Percentiles rank a stretch among this genome's conserved stretches.
These are phyloP conservation scores for Parelbella ahira DNA, from an alignment of 2,888 invertebrate genomes.

Conservation along the genomic window DNA sequence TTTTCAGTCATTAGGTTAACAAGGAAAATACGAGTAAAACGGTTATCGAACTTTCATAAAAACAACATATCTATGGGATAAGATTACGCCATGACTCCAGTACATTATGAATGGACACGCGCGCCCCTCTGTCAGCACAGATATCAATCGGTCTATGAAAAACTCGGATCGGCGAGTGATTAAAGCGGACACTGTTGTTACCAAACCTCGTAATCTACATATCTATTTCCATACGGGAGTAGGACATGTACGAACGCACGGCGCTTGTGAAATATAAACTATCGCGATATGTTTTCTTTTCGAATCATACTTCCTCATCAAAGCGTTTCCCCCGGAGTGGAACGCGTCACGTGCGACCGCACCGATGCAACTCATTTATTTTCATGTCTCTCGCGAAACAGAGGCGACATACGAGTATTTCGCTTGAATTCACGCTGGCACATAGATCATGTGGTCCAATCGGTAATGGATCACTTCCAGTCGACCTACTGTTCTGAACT, in stretches of 20 bases:
- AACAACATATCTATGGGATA: too few relatives aligned
- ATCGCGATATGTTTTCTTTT: constrained; percentile 33
- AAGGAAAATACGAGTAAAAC: too few relatives aligned
- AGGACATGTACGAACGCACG: constrained; percentile 31
- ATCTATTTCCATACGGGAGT: constrained; percentile 35
- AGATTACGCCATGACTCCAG: too few relatives aligned
- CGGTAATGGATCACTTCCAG: constrained; percentile 28
- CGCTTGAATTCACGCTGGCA: too few relatives aligned
- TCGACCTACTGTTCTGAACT: constrained; percentile 30
- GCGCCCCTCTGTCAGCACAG: too few relatives aligned
- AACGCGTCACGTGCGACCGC: constrained; percentile 10
- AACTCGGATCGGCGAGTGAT: constrained; percentile 28
- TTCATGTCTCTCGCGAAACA: constrained; percentile 4
- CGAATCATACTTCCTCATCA: constrained; percentile 35
- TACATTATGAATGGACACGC: too few relatives aligned
- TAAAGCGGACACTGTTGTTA: constrained; percentile 26
- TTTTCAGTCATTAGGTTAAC: too few relatives aligned
- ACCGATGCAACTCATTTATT: background rate
- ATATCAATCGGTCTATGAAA: constrained; percentile 22
- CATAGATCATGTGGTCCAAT: too few relatives aligned
- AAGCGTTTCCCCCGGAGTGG: constrained; percentile 32
- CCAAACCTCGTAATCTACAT: constrained; percentile 29
- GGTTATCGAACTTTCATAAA: too few relatives aligned
- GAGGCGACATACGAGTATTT: constrained; percentile 5
- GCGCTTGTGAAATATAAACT: constrained; percentile 30